Evolutionary conservation across 2,797 vertebrate species (phyloP), one percentile per base, ranked within the genome.

Genomic region (Nothura maculosa): DNA sequence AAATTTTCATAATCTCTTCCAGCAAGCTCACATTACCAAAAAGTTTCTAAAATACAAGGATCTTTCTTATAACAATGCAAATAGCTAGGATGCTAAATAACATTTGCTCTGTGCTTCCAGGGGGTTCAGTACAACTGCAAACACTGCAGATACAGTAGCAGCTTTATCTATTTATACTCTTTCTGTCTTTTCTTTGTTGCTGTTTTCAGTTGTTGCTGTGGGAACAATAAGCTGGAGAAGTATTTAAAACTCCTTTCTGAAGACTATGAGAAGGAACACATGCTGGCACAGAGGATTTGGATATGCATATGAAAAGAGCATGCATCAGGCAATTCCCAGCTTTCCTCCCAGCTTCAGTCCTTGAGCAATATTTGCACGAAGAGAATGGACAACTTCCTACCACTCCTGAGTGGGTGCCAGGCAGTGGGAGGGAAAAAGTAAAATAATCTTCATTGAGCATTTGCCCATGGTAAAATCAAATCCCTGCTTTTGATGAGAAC

Each of bases 161-260:
- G 40, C 10, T 11, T 43, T 83, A 85, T 30, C 36, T 82, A 88
- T 40, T 92, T 64, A 60, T 67, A 66, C 1, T 27, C 27, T 76
- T 83, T 77, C 14, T 64, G 10, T 85, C 8, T 40, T 82, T n/a
- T 57, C 40, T 89, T 90, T 90, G 12, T 60, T 81, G 48, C 43
- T 81, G n/a, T 13, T 81, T 89, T 86, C n/a, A 76, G 52, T 81
- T 87, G 77, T 88, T 88, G 74, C 80, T 92, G 38, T 77, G 55
- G 70, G 57, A 92, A 84, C 62, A 86, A 73, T 70, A 88, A 79
- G 4, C 27, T 63, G 38, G 36, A 75, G 22, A 72, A 81, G 16
- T 74, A 74, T 63, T 81, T 85, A 63, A 94, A 81, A 77, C 34
- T 86, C n/a, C 9, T 73, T 86, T 90, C 58, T 72, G 45, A 85